A percentile compares a stretch with the other conserved stretches of the same genome.
phyloP scores from a whole-genome alignment of 2,888 invertebrate species.

The Lithosia quadra region DNA sequence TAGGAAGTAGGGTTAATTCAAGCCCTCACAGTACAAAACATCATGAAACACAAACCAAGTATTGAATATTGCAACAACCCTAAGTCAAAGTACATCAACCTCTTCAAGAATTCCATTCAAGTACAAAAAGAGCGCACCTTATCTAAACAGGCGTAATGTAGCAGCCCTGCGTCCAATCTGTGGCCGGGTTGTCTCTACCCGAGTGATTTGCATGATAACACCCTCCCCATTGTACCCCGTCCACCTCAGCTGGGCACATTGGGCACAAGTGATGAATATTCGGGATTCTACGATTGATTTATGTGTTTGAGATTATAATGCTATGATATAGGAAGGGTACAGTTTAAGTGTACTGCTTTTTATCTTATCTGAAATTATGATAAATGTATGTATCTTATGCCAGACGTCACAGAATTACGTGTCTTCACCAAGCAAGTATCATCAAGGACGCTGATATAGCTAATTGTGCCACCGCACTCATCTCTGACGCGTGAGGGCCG shows the following conservation, averaged over 20 bases:
- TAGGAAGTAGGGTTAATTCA: too few species aligned
- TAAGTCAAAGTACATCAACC: too few species aligned
- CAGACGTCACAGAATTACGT: too few species aligned
- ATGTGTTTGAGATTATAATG: conserved; percentile 36
- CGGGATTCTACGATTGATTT: conserved; percentile 45
- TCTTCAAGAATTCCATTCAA: conserved; percentile 10
- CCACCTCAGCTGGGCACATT: conserved; percentile 32
- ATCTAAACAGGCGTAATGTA: conserved; percentile 3
- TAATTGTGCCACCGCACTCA: too few species aligned
- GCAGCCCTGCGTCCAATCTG: conserved; percentile 47
- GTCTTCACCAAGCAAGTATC: too few species aligned
- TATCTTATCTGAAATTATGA: not conserved
- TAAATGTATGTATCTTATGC: too few species aligned
- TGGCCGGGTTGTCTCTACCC: conserved; percentile 39
- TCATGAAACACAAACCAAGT: not conserved
- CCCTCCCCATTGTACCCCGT: conserved; percentile 46
- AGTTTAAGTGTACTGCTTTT: not conserved
- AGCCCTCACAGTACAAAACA: not conserved
- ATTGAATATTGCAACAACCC: not conserved
- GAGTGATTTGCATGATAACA: conserved; percentile 56
- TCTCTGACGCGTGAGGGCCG: too few species aligned
- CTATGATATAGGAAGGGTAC: not conserved
- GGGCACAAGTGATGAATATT: conserved; percentile 44
- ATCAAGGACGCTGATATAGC: too few species aligned
- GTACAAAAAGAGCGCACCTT: not conserved